phyloP scores from a whole-genome alignment of 2,888 invertebrate genomes.

The Buathra laborator region DNA sequence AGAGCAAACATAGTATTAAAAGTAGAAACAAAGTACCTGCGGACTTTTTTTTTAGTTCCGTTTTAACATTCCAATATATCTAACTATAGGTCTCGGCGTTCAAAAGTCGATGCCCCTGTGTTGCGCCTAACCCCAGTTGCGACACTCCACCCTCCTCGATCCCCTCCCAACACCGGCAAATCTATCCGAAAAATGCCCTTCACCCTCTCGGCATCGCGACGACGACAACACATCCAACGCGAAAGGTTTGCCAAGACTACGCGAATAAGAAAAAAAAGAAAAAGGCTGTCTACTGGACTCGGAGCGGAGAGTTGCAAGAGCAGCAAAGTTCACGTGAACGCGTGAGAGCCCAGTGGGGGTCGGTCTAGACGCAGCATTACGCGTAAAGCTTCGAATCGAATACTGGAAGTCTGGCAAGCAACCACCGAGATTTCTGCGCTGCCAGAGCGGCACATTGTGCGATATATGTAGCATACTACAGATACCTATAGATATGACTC shows the following conservation, averaged over 20 bases:
- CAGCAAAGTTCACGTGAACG: constrained; percentile 49
- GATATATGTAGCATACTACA: constrained; percentile 7
- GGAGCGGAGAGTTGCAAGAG: not conserved
- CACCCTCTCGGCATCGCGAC: not conserved
- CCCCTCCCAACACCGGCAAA: not conserved
- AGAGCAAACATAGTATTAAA: not conserved
- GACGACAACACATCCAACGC: not conserved
- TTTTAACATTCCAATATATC: not conserved
- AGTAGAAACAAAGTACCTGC: not conserved
- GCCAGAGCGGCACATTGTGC: constrained; percentile 26
- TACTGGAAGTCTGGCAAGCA: constrained; percentile 58
- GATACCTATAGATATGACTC: not conserved
- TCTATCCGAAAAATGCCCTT: not conserved
- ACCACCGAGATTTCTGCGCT: constrained; percentile 27
- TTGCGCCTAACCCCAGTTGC: not conserved
- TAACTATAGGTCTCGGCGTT: not conserved
- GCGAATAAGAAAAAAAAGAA: not conserved
- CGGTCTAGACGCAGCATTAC: constrained; percentile 65
- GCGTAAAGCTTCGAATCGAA: constrained; percentile 49
- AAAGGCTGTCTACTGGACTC: not conserved
- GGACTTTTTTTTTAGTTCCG: not conserved
- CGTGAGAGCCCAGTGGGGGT: constrained; percentile 17
- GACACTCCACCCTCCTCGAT: no score
- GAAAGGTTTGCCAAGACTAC: not conserved
- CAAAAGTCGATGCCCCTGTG: not conserved